Conservation (phyloP, 1,140 invertebrate genomes). For the Panagrolaimus sp. region DNA sequence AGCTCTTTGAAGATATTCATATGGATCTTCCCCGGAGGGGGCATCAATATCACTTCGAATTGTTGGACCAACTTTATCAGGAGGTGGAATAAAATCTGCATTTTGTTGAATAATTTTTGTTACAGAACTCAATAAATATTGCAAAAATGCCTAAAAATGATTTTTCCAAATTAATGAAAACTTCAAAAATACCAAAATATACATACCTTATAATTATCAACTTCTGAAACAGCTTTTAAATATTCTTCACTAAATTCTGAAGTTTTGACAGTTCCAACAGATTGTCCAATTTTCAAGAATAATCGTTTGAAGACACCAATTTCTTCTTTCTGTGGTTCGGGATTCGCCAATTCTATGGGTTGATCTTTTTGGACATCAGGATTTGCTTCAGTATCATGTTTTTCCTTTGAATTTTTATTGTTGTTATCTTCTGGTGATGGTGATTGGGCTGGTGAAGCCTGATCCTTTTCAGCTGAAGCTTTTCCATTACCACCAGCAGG, state of each 20-base stretch:
- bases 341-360: background rate
- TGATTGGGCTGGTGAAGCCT: too few relatives aligned
- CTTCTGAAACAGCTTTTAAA: background rate
- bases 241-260: background rate
- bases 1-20: background rate
- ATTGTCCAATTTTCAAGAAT: constrained; percentile 3
- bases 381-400: too few relatives aligned
- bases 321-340: background rate
- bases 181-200: too few relatives aligned
- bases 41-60: background rate
- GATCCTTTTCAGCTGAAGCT: too few relatives aligned
- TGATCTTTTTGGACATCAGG: background rate
- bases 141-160: background rate
- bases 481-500: too few relatives aligned
- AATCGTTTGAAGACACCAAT: background rate
- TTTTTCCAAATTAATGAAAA: too few relatives aligned
- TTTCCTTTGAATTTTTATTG: too few relatives aligned
- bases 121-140: background rate
- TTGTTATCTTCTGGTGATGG: too few relatives aligned
- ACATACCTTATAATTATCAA: background rate
- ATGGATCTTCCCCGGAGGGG: background rate
- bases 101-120: background rate
- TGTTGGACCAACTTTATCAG: background rate
- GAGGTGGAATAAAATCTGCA: background rate
- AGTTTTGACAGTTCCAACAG: constrained; percentile 5